phyloP scores from a whole-genome alignment of 2,888 invertebrate species.

The Xestia c-nigrum region DNA sequence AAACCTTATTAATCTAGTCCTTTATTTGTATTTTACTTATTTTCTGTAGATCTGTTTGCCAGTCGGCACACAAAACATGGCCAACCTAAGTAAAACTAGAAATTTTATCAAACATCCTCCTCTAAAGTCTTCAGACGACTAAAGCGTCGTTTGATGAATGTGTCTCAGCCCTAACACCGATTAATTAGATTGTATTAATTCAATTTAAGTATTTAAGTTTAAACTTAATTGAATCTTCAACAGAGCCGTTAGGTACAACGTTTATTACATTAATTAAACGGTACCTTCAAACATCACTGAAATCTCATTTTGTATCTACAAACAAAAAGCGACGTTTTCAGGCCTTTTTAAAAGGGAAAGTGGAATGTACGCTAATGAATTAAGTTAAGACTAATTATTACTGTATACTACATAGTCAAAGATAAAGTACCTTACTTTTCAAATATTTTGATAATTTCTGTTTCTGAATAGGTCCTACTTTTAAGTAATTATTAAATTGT shows the following conservation, averaged over 20 bases:
- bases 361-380: slow-evolving; percentile 48
- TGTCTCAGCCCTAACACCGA: slow-evolving; percentile 51
- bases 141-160: slow-evolving; percentile 46
- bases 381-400: slow-evolving; percentile 46
- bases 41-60: too few relatives aligned
- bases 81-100: not conserved
- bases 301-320: slow-evolving; percentile 65
- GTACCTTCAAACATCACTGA: slow-evolving; percentile 64
- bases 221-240: slow-evolving; percentile 69
- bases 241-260: slow-evolving; percentile 59
- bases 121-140: not conserved
- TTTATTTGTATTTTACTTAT: too few relatives aligned
- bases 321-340: slow-evolving; percentile 57
- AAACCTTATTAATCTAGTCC: too few relatives aligned
- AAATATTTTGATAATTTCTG: not conserved
- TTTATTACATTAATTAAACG: slow-evolving; percentile 71
- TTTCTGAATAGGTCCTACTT: not conserved
- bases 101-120: not conserved
- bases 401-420: slow-evolving; percentile 5
- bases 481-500: not conserved
- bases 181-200: slow-evolving; percentile 66
- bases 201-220: slow-evolving; percentile 65
- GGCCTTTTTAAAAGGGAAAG: slow-evolving; percentile 47
- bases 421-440: not conserved
- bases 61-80: not conserved